Evolutionary conservation across 2,113 vertebrate genomes (phyloP).

Genomic region (Melanostigma gelatinosum): DNA sequence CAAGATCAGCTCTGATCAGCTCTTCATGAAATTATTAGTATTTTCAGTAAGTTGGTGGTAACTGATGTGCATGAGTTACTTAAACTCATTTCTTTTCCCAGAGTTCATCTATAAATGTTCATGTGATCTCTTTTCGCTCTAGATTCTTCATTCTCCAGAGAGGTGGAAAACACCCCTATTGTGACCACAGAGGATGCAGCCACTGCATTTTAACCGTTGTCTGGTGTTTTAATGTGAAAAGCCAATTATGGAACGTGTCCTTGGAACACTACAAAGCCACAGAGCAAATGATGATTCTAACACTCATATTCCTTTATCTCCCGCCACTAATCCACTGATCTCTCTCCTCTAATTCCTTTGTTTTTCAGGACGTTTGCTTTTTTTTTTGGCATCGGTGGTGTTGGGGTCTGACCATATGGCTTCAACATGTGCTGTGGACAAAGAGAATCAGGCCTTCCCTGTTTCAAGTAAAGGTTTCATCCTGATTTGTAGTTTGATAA

Average conservation of each 20-base stretch:
- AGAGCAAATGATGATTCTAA: slow-evolving; percentile 49
- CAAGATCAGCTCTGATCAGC: background rate
- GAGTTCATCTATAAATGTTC: background rate
- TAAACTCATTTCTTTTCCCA: no score
- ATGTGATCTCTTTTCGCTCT: background rate
- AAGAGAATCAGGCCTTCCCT: no score
- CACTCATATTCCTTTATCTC: slow-evolving; percentile 45
- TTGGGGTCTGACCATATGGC: no score
- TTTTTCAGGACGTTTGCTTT: slow-evolving; percentile 52
- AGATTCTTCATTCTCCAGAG: slow-evolving; percentile 10
- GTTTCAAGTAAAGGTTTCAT: no score
- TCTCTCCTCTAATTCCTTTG: slow-evolving; percentile 16
- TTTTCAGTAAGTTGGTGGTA: background rate
- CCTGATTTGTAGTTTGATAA: no score
- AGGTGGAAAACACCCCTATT: background rate
- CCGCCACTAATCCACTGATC: slow-evolving; percentile 46
- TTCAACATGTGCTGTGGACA: no score
- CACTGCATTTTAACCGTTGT: slow-evolving; percentile 14
- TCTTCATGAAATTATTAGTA: background rate
- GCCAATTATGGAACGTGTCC: slow-evolving; percentile 30
- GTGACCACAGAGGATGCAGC: slow-evolving; percentile 15
- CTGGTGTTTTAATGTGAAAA: slow-evolving; percentile 26
- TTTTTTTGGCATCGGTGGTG: slow-evolving; percentile 56
- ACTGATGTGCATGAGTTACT: background rate
- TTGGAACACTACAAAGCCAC: slow-evolving; percentile 8